Evolutionary conservation across 92 coral and sea anemone genomes (phyloP).

Genomic region (Siderastrea radians): DNA sequence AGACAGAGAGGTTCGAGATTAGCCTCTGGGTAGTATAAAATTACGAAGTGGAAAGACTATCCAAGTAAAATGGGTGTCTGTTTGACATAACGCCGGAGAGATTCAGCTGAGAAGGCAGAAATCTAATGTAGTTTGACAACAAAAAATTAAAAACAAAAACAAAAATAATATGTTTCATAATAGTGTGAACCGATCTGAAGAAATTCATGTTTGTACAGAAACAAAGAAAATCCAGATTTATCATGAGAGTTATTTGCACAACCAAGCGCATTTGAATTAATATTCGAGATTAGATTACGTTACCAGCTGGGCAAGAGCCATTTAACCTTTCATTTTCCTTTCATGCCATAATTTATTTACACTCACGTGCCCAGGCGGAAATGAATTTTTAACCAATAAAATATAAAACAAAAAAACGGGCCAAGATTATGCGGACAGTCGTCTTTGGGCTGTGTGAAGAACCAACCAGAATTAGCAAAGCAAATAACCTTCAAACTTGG

Average conservation of each 20-base stretch:
- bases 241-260: slow-evolving; percentile 17
- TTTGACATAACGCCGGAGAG: too few species aligned
- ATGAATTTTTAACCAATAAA: slow-evolving; percentile 15
- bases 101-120: too few species aligned
- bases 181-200: neutral
- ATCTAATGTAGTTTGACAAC: too few species aligned
- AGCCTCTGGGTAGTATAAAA: too few species aligned
- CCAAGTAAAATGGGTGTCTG: too few species aligned
- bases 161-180: too few species aligned
- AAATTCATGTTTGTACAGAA: slow-evolving; percentile 1
- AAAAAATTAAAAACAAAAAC: too few species aligned
- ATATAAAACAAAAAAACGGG: neutral
- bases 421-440: neutral
- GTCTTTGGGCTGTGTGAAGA: neutral
- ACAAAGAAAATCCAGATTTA: neutral
- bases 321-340: neutral
- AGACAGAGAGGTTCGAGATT: too few species aligned
- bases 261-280: neutral
- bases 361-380: slow-evolving; percentile 16
- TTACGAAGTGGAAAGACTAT: too few species aligned
- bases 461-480: neutral
- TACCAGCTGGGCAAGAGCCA: neutral
- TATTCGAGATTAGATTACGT: slow-evolving; percentile 1
- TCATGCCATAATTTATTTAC: neutral
- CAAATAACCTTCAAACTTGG: neutral